Percentiles rank a stretch among this genome's conserved stretches.
phyloP scores from a whole-genome alignment of 1,140 invertebrate species.

The Euglossa dilemma region DNA sequence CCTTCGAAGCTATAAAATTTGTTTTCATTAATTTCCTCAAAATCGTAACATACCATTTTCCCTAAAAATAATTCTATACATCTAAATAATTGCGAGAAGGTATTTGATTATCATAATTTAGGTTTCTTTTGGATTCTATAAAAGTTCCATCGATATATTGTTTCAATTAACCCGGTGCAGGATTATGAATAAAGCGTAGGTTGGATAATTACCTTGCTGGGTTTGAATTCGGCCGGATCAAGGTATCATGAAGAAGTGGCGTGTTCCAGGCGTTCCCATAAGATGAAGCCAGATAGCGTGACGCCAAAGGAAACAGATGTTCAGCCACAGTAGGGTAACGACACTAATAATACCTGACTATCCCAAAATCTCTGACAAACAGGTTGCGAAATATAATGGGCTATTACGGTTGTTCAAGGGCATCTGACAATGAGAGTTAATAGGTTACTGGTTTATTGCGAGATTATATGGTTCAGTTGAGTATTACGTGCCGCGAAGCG shows the following conservation, averaged over 20 bases:
- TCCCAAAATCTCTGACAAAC: neutral
- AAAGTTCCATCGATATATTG: neutral
- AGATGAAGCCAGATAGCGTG: conserved; percentile 35
- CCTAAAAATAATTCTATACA: too few relatives aligned
- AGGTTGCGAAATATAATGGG: neutral
- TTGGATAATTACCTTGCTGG: neutral
- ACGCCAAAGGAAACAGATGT: conserved; percentile 40
- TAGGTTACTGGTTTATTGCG: neutral
- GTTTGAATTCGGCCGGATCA: neutral
- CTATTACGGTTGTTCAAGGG: neutral
- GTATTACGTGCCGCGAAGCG: neutral
- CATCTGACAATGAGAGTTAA: neutral
- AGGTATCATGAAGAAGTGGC: neutral
- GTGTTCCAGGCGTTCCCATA: conserved; percentile 3
- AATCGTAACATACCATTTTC: too few relatives aligned
- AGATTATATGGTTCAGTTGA: neutral
- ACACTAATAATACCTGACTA: neutral
- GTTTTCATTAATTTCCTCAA: too few relatives aligned
- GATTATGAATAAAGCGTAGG: neutral
- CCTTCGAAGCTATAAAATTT: too few relatives aligned
- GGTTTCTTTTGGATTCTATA: too few relatives aligned
- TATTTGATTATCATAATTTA: too few relatives aligned
- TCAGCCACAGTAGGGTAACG: neutral
- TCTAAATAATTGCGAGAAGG: too few relatives aligned
- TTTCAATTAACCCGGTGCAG: neutral